Evolutionary conservation across 2,888 invertebrate species (phyloP), one percentile per base, ranked within the genome.

Genomic region (Agrotis clavis): DNA sequence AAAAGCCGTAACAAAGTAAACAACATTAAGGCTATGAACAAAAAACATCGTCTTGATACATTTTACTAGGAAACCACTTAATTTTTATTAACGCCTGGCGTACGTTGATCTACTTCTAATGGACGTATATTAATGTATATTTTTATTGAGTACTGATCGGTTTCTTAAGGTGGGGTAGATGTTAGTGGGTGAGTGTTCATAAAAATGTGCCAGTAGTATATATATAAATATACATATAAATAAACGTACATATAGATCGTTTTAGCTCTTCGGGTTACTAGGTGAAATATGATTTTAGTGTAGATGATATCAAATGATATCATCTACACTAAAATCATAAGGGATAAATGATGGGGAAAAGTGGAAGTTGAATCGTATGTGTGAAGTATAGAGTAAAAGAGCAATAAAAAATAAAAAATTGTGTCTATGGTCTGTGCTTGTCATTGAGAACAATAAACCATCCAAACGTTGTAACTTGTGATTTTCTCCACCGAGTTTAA

Each of bases 41-140:
- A 51, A 79, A 84, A 83, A 77, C 68, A 71, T 54, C 47, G 51
- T 47, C 53, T 45, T 50, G 54, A 9, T 54, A 61, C 61, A 67
- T 74, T 70, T 41, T 63, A 64, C 73, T 61, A 75, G 64, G 74
- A 68, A 79, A 79, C 76, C 87, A 89, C 89, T 90, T 89, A 88
- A 86, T 89, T 86, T 87, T 90, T 90, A 90, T 90, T 82, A 85
- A 76, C 80, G 77, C 83, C 79, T 30, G 64, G 51, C 87, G 77
- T 84, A 86, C 75, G 77, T 72, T 70, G 85, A 45, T 84, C 79
- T 66, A 78, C 79, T 72, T 72, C 71, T 89, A 89, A 90, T 90
- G 86, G 89, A 76, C 71, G 66, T 86, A 87, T 86, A 87, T 86
- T 90, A 88, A 86, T 89, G 86, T 80, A 72, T 71, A 54, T 81